These are phyloP conservation scores for Euplexia lucipara DNA, from an alignment of 2,888 invertebrate genomes.

Conservation along the genomic window DNA sequence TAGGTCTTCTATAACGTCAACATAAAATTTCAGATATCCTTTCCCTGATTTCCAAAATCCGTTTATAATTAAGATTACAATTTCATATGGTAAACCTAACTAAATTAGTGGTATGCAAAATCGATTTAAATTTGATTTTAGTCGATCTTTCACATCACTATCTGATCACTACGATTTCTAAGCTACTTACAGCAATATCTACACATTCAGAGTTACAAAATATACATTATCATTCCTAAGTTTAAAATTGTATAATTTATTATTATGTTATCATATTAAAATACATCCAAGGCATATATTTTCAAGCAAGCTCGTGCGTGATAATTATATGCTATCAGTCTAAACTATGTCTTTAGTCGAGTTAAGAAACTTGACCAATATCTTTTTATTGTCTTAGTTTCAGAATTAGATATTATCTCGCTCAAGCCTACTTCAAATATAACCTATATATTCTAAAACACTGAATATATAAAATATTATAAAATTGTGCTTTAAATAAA, in stretches of 20 bases:
- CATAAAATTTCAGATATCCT: conserved; percentile 6
- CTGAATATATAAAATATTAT: conserved; percentile 15
- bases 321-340: conserved; percentile 13
- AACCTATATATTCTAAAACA: conserved; percentile 18
- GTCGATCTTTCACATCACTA: conserved; percentile 36
- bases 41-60: conserved; percentile 33
- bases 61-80: conserved; percentile 24
- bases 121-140: conserved; percentile 24
- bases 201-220: conserved; percentile 38
- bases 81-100: conserved; percentile 24
- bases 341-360: conserved; percentile 18
- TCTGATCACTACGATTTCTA: neutral
- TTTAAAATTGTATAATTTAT: conserved; percentile 28
- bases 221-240: conserved; percentile 28
- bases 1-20: conserved; percentile 28
- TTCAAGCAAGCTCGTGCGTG: conserved; percentile 30
- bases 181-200: conserved; percentile 16
- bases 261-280: conserved; percentile 27
- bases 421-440: conserved; percentile 38
- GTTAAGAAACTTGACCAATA: conserved; percentile 5
- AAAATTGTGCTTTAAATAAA: conserved; percentile 9
- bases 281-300: conserved; percentile 23
- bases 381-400: conserved; percentile 27
- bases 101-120: conserved; percentile 34
- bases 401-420: conserved; percentile 12